Conservation (phyloP, 2,888 invertebrate species). For the Orthosia cruda region DNA sequence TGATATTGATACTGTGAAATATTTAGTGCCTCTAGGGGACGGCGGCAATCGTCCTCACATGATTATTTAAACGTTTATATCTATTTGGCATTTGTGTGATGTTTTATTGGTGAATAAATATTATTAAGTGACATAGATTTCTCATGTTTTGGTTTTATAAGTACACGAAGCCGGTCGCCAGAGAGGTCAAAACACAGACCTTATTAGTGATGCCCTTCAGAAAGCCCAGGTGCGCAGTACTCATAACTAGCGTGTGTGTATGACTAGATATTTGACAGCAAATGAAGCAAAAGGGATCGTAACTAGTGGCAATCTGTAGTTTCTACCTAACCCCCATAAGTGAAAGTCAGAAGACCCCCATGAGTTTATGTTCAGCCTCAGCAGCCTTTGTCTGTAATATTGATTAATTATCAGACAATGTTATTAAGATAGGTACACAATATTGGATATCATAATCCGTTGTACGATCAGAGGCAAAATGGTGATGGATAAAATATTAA, state of each 20-base stretch:
- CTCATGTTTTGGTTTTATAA: background rate
- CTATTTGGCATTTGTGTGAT: background rate
- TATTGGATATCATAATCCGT: background rate
- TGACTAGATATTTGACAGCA: no score
- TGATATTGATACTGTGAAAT: conserved; percentile 39
- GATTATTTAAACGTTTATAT: background rate
- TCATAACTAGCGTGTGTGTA: no score
- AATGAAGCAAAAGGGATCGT: no score
- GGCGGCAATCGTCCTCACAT: background rate
- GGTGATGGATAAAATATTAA: background rate
- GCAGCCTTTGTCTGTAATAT: background rate
- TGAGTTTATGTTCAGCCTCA: no score
- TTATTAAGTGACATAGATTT: background rate
- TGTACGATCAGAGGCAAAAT: background rate
- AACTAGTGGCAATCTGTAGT: no score
- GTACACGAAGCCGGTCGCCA: background rate
- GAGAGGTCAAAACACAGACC: no score
- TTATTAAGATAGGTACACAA: background rate
- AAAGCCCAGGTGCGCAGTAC: no score
- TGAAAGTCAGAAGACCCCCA: no score
- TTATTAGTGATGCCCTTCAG: no score
- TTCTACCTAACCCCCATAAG: no score
- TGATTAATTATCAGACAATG: background rate
- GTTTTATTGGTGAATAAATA: background rate
- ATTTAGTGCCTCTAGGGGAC: conserved; percentile 29